phyloP scores from a whole-genome alignment of 2,797 vertebrate genomes.

The Sciurus vulgaris region DNA sequence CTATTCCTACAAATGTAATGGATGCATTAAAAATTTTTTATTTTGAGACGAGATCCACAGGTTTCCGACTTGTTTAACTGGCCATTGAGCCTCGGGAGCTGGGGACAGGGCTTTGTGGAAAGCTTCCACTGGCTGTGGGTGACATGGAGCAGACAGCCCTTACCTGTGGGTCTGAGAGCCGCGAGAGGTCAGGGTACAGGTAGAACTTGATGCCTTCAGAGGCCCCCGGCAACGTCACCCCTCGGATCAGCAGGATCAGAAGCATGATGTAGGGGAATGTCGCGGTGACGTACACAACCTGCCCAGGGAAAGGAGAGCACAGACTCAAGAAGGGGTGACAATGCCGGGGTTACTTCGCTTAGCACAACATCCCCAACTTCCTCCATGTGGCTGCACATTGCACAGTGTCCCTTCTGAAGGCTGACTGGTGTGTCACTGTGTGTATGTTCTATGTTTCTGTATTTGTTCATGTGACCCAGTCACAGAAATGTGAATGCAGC shows the following conservation, averaged over 20 bases:
- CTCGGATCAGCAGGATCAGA: constrained; percentile 95
- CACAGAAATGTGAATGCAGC: not conserved
- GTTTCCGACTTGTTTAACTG: not conserved
- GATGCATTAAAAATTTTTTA: not conserved
- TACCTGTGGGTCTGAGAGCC: constrained; percentile 98
- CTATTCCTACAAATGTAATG: not conserved
- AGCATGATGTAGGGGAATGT: constrained; percentile 92
- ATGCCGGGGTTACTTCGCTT: not conserved
- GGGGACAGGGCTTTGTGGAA: not conserved
- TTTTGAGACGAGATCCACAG: not conserved
- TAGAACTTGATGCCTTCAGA: constrained; percentile 98
- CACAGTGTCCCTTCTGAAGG: not conserved
- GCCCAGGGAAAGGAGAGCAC: constrained; percentile 34
- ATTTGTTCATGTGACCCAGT: not conserved
- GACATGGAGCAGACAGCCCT: not conserved
- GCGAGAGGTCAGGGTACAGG: constrained; percentile 97
- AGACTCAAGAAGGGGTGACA: not conserved
- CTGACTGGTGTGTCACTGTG: not conserved
- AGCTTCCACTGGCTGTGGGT: not conserved
- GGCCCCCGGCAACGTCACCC: constrained; percentile 96
- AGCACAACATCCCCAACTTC: no score
- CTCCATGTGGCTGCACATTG: rapidly evolving
- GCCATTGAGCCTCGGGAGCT: not conserved
- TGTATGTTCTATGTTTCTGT: not conserved
- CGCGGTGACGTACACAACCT: constrained; percentile 98